Evolutionary conservation across 1,140 invertebrate genomes (phyloP), one percentile per base, ranked within the genome.

Genomic region (Drosophila arawakana): DNA sequence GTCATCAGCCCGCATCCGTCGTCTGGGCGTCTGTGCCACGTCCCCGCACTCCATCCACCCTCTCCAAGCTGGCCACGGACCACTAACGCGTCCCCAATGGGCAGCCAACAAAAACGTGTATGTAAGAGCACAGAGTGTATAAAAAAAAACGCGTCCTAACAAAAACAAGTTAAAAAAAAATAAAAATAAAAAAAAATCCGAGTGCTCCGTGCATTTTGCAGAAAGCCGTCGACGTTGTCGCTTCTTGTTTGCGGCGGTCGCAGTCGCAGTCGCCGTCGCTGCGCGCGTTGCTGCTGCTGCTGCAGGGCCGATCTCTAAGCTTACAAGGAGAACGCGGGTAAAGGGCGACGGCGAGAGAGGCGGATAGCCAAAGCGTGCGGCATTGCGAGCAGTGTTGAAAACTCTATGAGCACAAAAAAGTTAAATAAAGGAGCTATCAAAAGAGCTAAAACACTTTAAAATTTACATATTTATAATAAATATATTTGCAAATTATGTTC

Each of bases 51-150:
- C 18, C 5, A 1, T 10, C 35, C 5, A 18, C 1, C 10, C 10
- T 13, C 11, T 5, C 37, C 55, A 44, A 71, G 72, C 75, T 70
- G 52, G 81, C 78, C 81, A 88, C 83, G 83, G 73, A 88, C 83
- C 83, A 88, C 83, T 88, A 88, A 88, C 83, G 83, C 83, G 83
- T 88, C 83, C 83, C 84, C 83, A 89, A 88, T 88, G 83, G 83
- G 67, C 83, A 86, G 83, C 83, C 83, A 80, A 83, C 80, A 86
- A 86, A 86, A 83, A 83, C 83, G 80, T 69, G 68, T 67, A 79
- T 78, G 73, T 74, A 80, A 80, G 76, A 62, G 65, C 9, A 13
- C 80, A 76, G 76, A 66, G 54, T 82, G 69, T 89, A 84, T 73
- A 86, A 80, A 85, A 78, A 78, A 85, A 81, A 30, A 30, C 25